A percentile compares a stretch with the other conserved stretches of the same genome.
Evolutionary conservation across 2,113 vertebrate genomes (phyloP).

Genomic region (Chionis minor): DNA sequence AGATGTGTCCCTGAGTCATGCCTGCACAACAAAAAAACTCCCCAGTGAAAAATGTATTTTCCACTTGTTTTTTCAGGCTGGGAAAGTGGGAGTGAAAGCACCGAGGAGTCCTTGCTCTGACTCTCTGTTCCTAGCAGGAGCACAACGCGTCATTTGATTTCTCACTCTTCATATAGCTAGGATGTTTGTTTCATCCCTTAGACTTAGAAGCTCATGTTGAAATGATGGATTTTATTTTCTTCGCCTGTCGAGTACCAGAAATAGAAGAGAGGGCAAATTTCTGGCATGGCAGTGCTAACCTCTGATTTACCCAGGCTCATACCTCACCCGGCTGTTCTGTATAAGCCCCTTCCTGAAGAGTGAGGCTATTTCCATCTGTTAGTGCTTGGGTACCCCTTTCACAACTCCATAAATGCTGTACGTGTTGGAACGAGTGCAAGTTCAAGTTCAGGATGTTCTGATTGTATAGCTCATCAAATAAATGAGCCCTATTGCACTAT

Average conservation of each 20-base stretch:
- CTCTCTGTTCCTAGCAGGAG: neutral
- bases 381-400: neutral
- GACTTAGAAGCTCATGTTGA: neutral
- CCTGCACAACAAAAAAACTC: neutral
- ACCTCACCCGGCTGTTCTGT: neutral
- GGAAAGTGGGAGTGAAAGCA: neutral
- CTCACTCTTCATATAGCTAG: neutral
- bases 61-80: neutral
- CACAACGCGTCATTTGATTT: neutral
- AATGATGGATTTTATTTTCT: neutral
- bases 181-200: neutral
- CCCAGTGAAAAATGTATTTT: neutral
- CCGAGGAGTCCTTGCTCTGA: neutral
- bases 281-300: neutral
- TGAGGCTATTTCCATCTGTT: neutral
- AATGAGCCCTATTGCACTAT: neutral
- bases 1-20: fast-evolving
- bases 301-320: neutral
- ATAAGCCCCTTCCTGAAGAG: neutral
- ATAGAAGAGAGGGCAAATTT: neutral
- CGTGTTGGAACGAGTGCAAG: neutral
- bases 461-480: neutral
- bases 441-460: neutral
- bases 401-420: neutral
- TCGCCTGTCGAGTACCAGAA: neutral